Evolutionary conservation across 1,140 invertebrate genomes (phyloP), one percentile per base, ranked within the genome.

Genomic region (Lepidostoma basale): DNA sequence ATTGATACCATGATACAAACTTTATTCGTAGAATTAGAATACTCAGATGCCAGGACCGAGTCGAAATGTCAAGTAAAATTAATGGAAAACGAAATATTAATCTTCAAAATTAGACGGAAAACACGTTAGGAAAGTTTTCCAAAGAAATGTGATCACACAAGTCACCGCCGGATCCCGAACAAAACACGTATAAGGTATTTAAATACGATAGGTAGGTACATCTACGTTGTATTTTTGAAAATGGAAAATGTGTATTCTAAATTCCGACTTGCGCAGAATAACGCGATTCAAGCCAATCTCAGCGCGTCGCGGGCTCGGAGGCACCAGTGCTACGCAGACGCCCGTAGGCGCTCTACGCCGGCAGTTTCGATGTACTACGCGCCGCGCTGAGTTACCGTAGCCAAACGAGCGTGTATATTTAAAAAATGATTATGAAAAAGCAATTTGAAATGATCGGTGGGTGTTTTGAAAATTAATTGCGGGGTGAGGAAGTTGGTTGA

Each of bases 251-350:
- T 54, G 18, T 54, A 26, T 14, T 26, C 49, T 20, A 44, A 14
- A 8, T 1, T 22, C 10, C 20, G 45, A 59, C 28, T 58, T 67
- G 64, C 64, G 64, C 64, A 67, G 64, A 67, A 42, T 56, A 20
- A 23, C 12, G 39, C 45, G 39, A 26, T 47, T 42, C 33, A 10
- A 49, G 25, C 45, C 14, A 67, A 58, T 67, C 64, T 67, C 64
- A 39, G 49, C 49, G 49, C 52, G 40, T 44, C 54, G 63, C 14
- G 22, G 18, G 4, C 12, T 10, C 47, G 28, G 9, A 36, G 26
- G 16, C 6, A 22, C 14, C 66, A 68, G 66, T 68, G 44, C 66
- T 47, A 52, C 66, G 66, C 42, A 68, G 66, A 47, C 39, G 26
- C 14, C 28, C 66, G 56, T 16, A 30, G 56, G 54, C 56, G 44